Conservation (phyloP, 1,140 invertebrate species). For the Limonius californicus region DNA sequence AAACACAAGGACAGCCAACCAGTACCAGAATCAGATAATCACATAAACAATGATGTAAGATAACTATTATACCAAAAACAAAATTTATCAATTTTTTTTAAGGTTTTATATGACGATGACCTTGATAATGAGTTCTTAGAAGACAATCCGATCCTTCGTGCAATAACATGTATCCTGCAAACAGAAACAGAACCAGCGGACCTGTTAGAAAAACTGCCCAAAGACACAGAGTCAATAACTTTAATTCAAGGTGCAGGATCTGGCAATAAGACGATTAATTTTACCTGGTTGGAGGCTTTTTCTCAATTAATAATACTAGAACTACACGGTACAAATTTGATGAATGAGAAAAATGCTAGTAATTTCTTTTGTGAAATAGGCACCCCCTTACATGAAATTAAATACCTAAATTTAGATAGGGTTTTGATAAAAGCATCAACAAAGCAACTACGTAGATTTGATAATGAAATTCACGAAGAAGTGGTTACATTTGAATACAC, state of each 20-base stretch:
- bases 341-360: constrained; percentile 23
- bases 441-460: constrained; percentile 39
- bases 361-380: constrained; percentile 47
- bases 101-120: constrained; percentile 44
- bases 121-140: constrained; percentile 33
- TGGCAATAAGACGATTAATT: constrained; percentile 55
- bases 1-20: constrained; percentile 36
- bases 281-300: constrained; percentile 52
- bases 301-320: constrained; percentile 56
- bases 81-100: constrained; percentile 16
- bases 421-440: constrained; percentile 42
- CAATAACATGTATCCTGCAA: constrained; percentile 57
- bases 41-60: constrained; percentile 44
- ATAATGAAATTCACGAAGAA: constrained; percentile 38
- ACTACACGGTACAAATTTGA: constrained; percentile 53
- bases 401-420: constrained; percentile 51
- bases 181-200: constrained; percentile 47
- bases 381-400: constrained; percentile 44
- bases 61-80: background rate
- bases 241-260: constrained; percentile 45
- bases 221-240: constrained; percentile 53
- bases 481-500: constrained; percentile 42
- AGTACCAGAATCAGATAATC: constrained; percentile 31
- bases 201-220: constrained; percentile 51
- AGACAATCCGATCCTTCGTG: constrained; percentile 48